Evolutionary conservation across 2,888 invertebrate genomes (phyloP), one percentile per base, ranked within the genome.

Genomic region (Lysandra coridon): DNA sequence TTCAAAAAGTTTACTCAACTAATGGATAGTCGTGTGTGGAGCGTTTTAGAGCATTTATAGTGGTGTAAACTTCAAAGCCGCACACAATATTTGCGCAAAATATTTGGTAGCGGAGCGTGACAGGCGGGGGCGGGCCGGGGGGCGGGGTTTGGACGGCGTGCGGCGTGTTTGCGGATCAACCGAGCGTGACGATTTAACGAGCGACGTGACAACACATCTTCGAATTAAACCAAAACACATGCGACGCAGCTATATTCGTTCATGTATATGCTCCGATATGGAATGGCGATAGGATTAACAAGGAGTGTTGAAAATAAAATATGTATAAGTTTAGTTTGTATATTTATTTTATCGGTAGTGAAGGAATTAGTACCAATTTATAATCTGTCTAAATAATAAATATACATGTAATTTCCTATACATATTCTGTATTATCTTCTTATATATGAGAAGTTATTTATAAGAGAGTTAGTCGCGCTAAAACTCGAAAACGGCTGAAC

Each of bases 161-260:
- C 80, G 79, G 80, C 73, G 78, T 84, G 82, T 84, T 83, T 84
- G 83, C 84, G 79, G 83, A 81, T 78, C 82, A 81, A 80, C 82
- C 80, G 83, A 89, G 88, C 91, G 91, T 87, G 88, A 85, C 84
- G 87, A 85, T 91, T 91, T 91, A 91, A 91, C 91, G 90, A 91
- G 91, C 85, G 82, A 80, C 80, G 80, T 84, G 83, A 88, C 86
- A 85, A 81, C 81, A 79, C 88, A 89, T 89, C 89, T 85, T 84
- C 84, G 88, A 88, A 89, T 90, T 89, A 88, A 88, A 88, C 86
- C 86, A 75, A 80, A 74, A 73, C 69, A 33, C 69, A 17, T 37
- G 64, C 69, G 69, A 69, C 30, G 30, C 12, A 7, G 33, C 1
- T 49, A 44, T 49, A 14, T 49, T 73, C 14, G 53, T 37, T 69